These are phyloP conservation scores for Maniola hyperantus DNA, from an alignment of 2,888 invertebrate genomes.

Conservation along the genomic window DNA sequence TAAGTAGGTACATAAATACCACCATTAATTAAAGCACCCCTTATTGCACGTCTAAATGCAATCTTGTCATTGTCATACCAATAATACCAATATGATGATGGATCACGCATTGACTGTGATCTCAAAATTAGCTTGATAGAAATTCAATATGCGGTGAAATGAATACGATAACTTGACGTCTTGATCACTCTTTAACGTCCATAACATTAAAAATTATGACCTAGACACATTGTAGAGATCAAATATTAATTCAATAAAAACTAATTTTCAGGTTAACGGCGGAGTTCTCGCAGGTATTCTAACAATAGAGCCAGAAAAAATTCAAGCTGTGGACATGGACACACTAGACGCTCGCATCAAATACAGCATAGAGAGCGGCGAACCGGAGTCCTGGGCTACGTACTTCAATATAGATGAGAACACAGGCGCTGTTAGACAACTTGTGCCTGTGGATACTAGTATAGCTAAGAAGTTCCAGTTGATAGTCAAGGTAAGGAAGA, in stretches of 20 bases:
- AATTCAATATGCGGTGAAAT: no score
- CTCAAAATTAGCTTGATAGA: no score
- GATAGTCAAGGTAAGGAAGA: slow-evolving; percentile 86
- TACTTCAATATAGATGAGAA: slow-evolving; percentile 92
- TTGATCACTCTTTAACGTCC: background rate
- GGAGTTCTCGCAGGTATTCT: slow-evolving; percentile 92
- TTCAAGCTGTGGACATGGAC: slow-evolving; percentile 95
- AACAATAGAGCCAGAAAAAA: slow-evolving; percentile 92
- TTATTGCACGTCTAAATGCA: background rate
- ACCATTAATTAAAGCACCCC: no score
- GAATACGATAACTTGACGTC: background rate
- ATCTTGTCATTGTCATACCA: background rate
- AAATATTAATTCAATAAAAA: background rate
- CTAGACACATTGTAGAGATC: background rate
- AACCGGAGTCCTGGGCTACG: slow-evolving; percentile 88
- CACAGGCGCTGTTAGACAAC: slow-evolving; percentile 91
- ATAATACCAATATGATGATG: no score
- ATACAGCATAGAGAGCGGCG: slow-evolving; percentile 91
- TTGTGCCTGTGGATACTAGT: slow-evolving; percentile 90
- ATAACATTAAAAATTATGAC: background rate
- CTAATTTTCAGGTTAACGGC: slow-evolving; percentile 85
- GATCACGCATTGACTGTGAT: no score
- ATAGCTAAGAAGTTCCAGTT: slow-evolving; percentile 91
- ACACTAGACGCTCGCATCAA: slow-evolving; percentile 91
- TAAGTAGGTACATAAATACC: no score